phyloP scores from a whole-genome alignment of 2,113 vertebrate species.

The Todiramphus saurophagus region DNA sequence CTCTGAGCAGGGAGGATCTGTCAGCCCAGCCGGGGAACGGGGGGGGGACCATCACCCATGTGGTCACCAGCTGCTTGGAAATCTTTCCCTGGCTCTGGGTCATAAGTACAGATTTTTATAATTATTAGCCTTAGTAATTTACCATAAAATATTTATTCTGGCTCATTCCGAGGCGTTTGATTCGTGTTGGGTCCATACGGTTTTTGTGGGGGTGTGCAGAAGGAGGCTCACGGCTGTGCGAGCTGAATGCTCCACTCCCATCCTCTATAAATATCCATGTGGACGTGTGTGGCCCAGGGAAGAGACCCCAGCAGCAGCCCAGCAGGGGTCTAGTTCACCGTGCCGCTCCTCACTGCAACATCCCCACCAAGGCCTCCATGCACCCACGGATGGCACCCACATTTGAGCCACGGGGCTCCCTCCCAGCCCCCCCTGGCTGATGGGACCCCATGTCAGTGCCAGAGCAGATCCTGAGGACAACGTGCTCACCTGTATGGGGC shows the following conservation, averaged over 20 bases:
- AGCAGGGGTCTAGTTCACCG: fast-evolving
- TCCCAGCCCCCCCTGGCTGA: not conserved
- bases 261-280: not conserved
- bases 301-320: not conserved
- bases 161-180: conserved; percentile 17
- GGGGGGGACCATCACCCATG: not conserved
- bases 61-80: conserved; percentile 68
- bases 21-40: not conserved
- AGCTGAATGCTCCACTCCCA: not conserved
- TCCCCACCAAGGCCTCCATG: not conserved
- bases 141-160: conserved; percentile 71
- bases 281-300: conserved; percentile 5
- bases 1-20: fast-evolving
- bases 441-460: not conserved
- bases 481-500: not conserved
- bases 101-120: conserved; percentile 65
- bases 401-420: not conserved
- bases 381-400: not conserved
- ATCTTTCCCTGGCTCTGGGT: conserved; percentile 32
- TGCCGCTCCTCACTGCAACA: fast-evolving
- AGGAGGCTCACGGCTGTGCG: not conserved
- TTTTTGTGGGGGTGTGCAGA: not conserved
- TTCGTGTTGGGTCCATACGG: conserved; percentile 9
- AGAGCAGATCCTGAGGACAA: not conserved
- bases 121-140: conserved; percentile 68